Conservation (phyloP, 1,140 invertebrate species). For the Delia radicum region DNA sequence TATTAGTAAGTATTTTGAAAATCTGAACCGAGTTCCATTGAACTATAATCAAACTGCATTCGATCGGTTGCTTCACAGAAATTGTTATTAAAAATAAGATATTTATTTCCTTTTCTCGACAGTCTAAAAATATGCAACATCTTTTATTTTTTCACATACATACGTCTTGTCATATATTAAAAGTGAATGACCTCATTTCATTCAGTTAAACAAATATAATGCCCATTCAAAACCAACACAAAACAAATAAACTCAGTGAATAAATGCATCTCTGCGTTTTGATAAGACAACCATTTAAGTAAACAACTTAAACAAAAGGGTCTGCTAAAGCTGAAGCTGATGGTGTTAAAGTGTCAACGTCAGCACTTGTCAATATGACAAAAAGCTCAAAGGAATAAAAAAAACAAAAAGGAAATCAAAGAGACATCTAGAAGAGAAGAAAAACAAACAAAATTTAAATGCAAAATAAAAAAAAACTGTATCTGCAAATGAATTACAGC, state of each 20-base stretch:
- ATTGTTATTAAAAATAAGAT: no score
- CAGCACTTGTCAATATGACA: slow-evolving; percentile 1
- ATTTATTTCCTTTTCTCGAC: no score
- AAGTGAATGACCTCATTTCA: not conserved
- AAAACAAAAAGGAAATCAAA: not conserved
- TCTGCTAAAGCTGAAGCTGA: not conserved
- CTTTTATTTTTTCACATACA: no score
- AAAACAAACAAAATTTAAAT: not conserved
- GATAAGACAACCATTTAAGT: slow-evolving; percentile 3
- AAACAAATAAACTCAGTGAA: not conserved
- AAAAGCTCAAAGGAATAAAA: not conserved
- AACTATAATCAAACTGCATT: no score
- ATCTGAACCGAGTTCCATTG: no score
- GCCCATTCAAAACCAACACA: not conserved
- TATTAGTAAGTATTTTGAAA: no score
- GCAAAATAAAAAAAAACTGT: not conserved
- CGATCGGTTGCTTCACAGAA: no score
- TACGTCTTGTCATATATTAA: no score
- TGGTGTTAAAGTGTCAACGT: not conserved
- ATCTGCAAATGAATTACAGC: not conserved
- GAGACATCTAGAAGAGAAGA: not conserved
- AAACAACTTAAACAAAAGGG: not conserved
- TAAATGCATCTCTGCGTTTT: slow-evolving; percentile 1
- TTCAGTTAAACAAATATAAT: not conserved
- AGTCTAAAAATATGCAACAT: no score